Conservation (phyloP, 2,113 vertebrate species). For the Myrmophylax atrothorax region DNA sequence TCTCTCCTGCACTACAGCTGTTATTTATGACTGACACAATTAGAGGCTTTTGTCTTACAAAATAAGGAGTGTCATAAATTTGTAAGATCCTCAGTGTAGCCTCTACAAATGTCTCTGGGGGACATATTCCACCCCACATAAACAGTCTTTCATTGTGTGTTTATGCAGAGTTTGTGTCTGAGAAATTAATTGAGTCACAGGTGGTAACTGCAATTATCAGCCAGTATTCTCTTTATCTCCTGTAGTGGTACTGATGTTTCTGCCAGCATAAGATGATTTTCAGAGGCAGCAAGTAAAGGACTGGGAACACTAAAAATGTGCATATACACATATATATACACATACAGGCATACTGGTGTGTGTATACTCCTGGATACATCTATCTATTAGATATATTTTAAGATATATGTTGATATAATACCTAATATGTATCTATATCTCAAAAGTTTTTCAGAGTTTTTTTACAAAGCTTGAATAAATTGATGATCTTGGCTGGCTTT, state of each 20-base stretch:
- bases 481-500: not conserved
- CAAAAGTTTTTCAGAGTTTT: not conserved
- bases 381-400: not conserved
- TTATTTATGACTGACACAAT: not conserved
- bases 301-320: not conserved
- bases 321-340: not conserved
- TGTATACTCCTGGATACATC: not conserved
- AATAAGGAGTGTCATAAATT: not conserved
- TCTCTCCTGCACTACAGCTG: not conserved
- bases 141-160: not conserved
- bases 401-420: too few relatives aligned
- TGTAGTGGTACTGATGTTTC: not conserved
- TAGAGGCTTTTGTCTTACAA: not conserved
- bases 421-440: not conserved
- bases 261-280: not conserved
- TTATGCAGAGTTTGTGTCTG: constrained; percentile 10
- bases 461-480: not conserved
- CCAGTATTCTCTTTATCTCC: not conserved
- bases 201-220: constrained; percentile 21
- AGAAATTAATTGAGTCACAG: constrained; percentile 36
- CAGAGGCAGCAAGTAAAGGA: not conserved
- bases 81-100: not conserved
- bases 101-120: not conserved
- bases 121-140: not conserved
- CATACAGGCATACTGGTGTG: not conserved